Percentiles rank a stretch among this genome's conserved stretches.
Conservation (phyloP, 1,140 invertebrate species). For the Sarcophaga peregrina region DNA sequence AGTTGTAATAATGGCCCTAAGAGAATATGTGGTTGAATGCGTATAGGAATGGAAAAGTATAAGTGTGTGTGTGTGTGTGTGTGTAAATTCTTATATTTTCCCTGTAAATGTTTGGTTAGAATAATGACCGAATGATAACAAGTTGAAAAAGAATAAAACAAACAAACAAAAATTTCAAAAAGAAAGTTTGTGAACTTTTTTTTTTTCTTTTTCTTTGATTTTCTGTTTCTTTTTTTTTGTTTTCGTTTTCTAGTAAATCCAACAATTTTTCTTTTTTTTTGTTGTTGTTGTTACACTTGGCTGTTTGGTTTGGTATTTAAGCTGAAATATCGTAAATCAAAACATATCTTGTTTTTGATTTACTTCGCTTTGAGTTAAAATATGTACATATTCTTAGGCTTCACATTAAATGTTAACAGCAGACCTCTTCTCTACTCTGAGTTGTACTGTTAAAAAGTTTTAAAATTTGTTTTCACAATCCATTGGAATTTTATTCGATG, state of each 20-base stretch:
- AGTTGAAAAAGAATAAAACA: conserved; percentile 34
- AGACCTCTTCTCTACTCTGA: neutral
- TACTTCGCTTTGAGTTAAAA: conserved; percentile 7
- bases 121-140: conserved; percentile 40
- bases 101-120: conserved; percentile 35
- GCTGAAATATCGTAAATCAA: conserved; percentile 34
- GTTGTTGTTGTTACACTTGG: neutral
- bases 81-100: neutral
- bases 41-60: neutral
- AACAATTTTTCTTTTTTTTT: neutral
- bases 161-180: conserved; percentile 20
- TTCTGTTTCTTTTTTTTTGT: neutral
- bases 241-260: neutral
- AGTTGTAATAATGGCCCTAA: no score
- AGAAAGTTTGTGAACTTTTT: conserved; percentile 5
- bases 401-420: conserved; percentile 1
- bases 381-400: conserved; percentile 35
- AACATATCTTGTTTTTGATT: conserved; percentile 39
- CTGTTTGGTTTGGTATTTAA: neutral
- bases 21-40: no score
- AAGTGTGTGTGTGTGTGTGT: conserved; percentile 8
- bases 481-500: neutral
- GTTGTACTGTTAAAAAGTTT: conserved; percentile 33
- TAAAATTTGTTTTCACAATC: neutral
- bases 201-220: neutral